Evolutionary conservation across 2,113 vertebrate genomes (phyloP), one percentile per base, ranked within the genome.

Genomic region (Zapornia atra): DNA sequence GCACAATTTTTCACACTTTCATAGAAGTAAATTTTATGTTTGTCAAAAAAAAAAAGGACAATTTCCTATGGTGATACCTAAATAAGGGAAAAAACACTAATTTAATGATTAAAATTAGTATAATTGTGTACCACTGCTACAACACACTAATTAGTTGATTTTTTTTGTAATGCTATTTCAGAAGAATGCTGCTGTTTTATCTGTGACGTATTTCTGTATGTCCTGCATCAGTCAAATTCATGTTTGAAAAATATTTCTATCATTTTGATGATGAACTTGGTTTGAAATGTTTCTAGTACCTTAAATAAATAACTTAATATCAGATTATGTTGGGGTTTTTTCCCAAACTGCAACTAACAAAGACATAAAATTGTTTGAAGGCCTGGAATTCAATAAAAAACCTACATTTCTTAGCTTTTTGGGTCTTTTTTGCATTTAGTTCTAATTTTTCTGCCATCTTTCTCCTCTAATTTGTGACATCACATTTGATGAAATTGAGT

Each of bases 371-470:
- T 15, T 46, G 17, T 88, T 57, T 34, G 11, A 90, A 82, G 9
- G 11, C 10, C 26, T 73, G 40, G 88, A 70, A 78, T 71, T 66
- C 9, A 73, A 24, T 36, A 65, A 69, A 75, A 50, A 69, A 57
- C 16, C 8, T 44, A 10, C 3, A 44, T 53, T 75, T 71, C 48
- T 82, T 77, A 71, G 26, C 2, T 0, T 90, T 85, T 70, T 54
- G 85, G 48, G 25, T 72, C 12, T 81, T 81, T 92, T 88, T 60
- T 29, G 64, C 8, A 48, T 81, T 90, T 70, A 20, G 17, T 90
- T 92, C 82, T 73, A 21, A 42, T 73, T 93, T 90, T 92, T 44
- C 38, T 96, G 22, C 26, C 56, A 63, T 78, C 24, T 90, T 95
- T 91, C 18, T 83, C 25, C 71, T 80, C 40, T 86, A 85, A 75